These are phyloP conservation scores for Tipula lateralis DNA, from an alignment of 2,888 invertebrate genomes.

Conservation along the genomic window DNA sequence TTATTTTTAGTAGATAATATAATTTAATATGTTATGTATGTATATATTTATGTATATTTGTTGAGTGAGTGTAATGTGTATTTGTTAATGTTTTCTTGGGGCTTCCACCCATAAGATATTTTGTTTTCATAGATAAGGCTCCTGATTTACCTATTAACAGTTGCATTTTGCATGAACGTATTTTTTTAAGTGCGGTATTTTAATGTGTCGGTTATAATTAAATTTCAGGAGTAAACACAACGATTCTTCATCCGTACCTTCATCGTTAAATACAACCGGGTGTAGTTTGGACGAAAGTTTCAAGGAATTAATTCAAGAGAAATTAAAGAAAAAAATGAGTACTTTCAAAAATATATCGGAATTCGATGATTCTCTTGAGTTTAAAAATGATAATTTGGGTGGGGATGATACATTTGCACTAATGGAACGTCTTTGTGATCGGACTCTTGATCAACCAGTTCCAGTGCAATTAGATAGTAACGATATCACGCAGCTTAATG, in stretches of 20 bases:
- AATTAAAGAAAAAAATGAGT: not conserved
- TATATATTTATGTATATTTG: not conserved
- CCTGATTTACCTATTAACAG: not conserved
- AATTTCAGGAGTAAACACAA: not conserved
- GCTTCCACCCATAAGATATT: not conserved
- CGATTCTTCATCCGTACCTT: not conserved
- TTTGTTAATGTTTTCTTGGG: not conserved
- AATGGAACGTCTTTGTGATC: not conserved
- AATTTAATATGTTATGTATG: not conserved
- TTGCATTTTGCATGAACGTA: not conserved
- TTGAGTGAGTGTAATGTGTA: not conserved
- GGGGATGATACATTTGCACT: not conserved
- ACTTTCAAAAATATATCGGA: not conserved
- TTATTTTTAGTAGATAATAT: not conserved
- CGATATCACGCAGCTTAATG: constrained; percentile 44
- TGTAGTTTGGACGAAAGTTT: constrained; percentile 26
- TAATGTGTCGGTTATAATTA: not conserved
- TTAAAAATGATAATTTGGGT: not conserved
- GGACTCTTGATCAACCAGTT: not conserved
- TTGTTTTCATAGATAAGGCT: not conserved
- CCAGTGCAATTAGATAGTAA: constrained; percentile 26
- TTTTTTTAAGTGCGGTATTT: not conserved
- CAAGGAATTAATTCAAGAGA: not conserved
- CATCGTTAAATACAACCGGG: not conserved
- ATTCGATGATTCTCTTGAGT: not conserved